Evolutionary conservation across 1,140 invertebrate genomes (phyloP).

Genomic region (Apocrypta bakeri): DNA sequence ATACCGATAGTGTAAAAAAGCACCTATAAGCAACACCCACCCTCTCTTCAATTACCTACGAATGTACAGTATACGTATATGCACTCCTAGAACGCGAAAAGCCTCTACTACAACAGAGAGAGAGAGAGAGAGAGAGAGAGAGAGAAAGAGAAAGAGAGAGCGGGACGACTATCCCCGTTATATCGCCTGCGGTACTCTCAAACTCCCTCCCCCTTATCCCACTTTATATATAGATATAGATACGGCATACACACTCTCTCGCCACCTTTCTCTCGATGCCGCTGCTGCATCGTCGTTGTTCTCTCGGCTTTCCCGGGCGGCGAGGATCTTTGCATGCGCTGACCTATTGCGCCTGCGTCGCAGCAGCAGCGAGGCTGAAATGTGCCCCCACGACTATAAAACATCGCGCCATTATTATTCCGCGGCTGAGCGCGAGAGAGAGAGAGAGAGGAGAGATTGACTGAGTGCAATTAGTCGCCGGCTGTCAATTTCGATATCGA

Average conservation of each 20-base stretch:
- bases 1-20: too few relatives aligned
- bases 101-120: neutral
- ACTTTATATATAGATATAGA: neutral
- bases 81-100: neutral
- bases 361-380: neutral
- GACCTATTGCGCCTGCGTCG: neutral
- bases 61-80: too few relatives aligned
- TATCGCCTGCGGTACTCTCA: neutral
- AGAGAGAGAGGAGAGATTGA: too few relatives aligned
- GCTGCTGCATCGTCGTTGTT: constrained; percentile 1
- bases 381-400: neutral
- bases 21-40: too few relatives aligned
- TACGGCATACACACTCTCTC: neutral
- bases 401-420: neutral
- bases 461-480: neutral
- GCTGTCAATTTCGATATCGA: neutral
- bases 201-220: constrained; percentile 3
- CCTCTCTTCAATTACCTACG: neutral
- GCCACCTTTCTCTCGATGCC: neutral
- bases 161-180: neutral
- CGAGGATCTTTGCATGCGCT: constrained; percentile 1
- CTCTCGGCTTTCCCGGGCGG: neutral
- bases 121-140: neutral
- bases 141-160: neutral
- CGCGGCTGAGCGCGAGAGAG: too few relatives aligned